phyloP scores from a whole-genome alignment of 92 coral and sea anemone species.

The Zoanthus sociatus region DNA sequence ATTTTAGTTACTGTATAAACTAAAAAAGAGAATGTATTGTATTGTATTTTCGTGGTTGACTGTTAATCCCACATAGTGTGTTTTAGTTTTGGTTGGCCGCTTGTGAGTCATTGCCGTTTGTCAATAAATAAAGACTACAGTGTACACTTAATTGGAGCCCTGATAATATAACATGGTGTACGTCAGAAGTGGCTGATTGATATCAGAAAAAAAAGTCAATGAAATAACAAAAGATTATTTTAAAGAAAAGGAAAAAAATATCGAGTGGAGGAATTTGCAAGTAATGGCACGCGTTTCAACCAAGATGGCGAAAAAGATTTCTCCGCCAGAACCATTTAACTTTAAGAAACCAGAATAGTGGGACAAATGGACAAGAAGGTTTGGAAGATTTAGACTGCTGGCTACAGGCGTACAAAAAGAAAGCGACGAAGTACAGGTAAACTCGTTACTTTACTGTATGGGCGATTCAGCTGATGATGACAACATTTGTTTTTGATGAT shows the following conservation, averaged over 20 bases:
- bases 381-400: slow-evolving; percentile 29
- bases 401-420: slow-evolving; percentile 45
- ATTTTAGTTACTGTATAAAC: no score
- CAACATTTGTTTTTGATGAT: not conserved
- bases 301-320: slow-evolving; percentile 42
- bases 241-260: not conserved
- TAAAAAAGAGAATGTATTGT: no score
- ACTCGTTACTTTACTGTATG: slow-evolving; percentile 42
- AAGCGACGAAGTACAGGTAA: slow-evolving; percentile 37
- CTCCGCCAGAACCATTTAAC: slow-evolving; percentile 18
- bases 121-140: not conserved
- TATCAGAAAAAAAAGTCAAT: not conserved
- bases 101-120: not conserved
- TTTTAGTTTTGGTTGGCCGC: not conserved
- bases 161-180: slow-evolving; percentile 2
- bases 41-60: no score
- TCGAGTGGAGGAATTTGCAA: slow-evolving; percentile 3
- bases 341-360: slow-evolving; percentile 29
- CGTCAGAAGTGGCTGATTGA: not conserved
- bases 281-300: slow-evolving; percentile 4
- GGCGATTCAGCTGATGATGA: slow-evolving; percentile 34
- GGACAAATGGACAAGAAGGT: slow-evolving; percentile 40
- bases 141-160: not conserved
- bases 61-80: not conserved
- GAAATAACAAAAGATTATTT: not conserved